Base-by-base conservation (phyloP, 2,888 invertebrate genomes). In the Melipona bicolor region DNA sequence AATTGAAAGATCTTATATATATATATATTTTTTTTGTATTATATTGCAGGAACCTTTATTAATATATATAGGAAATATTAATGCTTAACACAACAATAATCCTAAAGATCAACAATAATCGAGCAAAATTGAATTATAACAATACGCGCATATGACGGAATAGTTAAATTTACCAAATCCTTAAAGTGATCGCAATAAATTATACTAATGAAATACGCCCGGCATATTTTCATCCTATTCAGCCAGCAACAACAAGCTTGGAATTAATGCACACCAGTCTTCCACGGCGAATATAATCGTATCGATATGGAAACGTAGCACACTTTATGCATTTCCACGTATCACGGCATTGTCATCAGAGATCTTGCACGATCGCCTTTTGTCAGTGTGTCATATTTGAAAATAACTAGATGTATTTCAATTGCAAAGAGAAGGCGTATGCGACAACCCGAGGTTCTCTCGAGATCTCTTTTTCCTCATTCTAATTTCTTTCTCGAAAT, bases 331-430 rank as follows among this genome's bases (percentile, higher is more conserved):
- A 24, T n/a, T 36, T 75, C 27, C 62, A 50, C 61, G 61, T n/a
- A 50, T 43, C 50, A 36, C 49, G n/a, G n/a, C 21, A 80, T 76
- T 80, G 50, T 65, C 65, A 32, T 54, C 36, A 19, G 19, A 36
- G 70, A 79, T 75, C 61, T 65, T 54, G n/a, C 59, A 19, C 32
- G 74, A 75, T 79, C 68, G 78, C 21, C 78, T 79, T 82, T 79
- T 79, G 65, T 75, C 70, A 65, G 52, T 59, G 69, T 70, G 56
- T 82, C 79, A 75, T 70, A 64, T 19, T 79, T 49, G 65, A 82
- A 75, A 82, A 79, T 74, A 79, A 82, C 43, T 36, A 43, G 65
- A 27, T 50, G 54, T 52, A 69, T 81, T 73, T 79, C 68, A 56
- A 68, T 81, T 64, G 79, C 62, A 79, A 73, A 81, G 32, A 32